A percentile compares a stretch with the other conserved stretches of the same genome.
Evolutionary conservation across 64 coral and sea anemone genomes (phyloP).

Genomic region (Actinia equina): DNA sequence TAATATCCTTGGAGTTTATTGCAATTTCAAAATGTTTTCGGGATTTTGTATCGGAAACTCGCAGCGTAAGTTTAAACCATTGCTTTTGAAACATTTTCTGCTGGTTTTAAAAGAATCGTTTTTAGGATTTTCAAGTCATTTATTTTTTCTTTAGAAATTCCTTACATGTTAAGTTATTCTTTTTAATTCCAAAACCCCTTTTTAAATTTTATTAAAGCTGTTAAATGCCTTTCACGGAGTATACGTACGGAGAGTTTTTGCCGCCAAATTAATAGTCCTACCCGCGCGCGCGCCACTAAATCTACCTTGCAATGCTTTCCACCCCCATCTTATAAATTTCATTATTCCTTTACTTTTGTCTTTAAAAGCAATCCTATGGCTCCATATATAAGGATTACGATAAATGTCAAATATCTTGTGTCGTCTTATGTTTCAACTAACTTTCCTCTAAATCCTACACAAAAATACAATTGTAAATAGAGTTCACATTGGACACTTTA

Average conservation of each 20-base stretch:
- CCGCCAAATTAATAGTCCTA: neutral
- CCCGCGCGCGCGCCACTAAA: neutral
- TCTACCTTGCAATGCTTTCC: neutral
- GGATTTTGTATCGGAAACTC: neutral
- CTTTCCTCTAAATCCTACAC: neutral
- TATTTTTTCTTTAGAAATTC: neutral
- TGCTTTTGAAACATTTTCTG: neutral
- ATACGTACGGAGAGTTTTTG: too few species aligned
- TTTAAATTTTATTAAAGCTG: neutral
- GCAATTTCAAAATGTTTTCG: neutral
- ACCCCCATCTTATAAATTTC: neutral
- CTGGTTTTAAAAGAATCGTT: too few species aligned
- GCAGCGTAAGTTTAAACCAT: neutral
- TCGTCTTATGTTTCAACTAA: neutral
- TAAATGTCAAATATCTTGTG: neutral
- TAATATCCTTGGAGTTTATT: neutral
- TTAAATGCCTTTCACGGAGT: neutral
- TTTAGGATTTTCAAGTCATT: too few species aligned
- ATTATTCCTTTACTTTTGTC: neutral
- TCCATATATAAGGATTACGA: slow-evolving; percentile 3
- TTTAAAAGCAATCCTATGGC: neutral
- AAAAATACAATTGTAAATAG: neutral
- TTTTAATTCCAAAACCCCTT: neutral
- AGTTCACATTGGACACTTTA: neutral
- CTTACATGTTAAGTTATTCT: neutral